Percentiles rank a stretch among this genome's conserved stretches.
phyloP scores from a whole-genome alignment of 2,888 invertebrate genomes.

The Hypercompe scribonia region DNA sequence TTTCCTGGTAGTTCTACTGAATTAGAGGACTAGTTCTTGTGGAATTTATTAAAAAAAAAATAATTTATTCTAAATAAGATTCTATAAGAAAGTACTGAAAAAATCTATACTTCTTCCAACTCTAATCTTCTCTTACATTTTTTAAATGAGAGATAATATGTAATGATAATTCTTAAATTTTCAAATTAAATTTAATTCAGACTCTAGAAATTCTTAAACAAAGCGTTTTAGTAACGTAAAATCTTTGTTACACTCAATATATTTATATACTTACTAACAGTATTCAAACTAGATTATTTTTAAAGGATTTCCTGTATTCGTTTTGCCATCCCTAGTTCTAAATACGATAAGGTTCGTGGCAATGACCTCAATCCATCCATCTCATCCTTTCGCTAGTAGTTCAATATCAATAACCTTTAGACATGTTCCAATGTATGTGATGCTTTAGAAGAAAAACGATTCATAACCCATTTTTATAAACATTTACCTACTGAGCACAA shows the following conservation, averaged over 20 bases:
- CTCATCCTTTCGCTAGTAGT: conserved; percentile 65
- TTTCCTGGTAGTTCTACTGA: not conserved
- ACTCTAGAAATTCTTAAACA: no score
- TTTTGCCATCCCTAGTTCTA: conserved; percentile 35
- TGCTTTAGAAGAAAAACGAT: conserved; percentile 12
- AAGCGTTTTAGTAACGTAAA: no score
- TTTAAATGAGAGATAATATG: no score
- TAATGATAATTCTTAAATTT: no score
- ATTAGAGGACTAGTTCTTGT: not conserved
- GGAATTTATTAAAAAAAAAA: not conserved
- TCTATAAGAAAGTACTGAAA: no score
- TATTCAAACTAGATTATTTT: not conserved
- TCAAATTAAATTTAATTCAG: no score
- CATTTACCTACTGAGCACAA: not conserved
- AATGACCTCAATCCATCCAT: conserved; percentile 64
- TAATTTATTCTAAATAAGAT: no score
- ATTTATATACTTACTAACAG: no score
- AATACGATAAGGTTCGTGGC: conserved; percentile 56
- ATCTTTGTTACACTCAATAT: no score
- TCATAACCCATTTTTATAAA: not conserved
- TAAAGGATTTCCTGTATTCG: not conserved
- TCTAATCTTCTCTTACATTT: no score
- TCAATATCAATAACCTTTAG: conserved; percentile 56
- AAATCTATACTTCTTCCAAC: no score
- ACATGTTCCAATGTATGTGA: conserved; percentile 39